These are phyloP conservation scores for Hyles vespertilio DNA, from an alignment of 1,140 invertebrate species.

Conservation along the genomic window DNA sequence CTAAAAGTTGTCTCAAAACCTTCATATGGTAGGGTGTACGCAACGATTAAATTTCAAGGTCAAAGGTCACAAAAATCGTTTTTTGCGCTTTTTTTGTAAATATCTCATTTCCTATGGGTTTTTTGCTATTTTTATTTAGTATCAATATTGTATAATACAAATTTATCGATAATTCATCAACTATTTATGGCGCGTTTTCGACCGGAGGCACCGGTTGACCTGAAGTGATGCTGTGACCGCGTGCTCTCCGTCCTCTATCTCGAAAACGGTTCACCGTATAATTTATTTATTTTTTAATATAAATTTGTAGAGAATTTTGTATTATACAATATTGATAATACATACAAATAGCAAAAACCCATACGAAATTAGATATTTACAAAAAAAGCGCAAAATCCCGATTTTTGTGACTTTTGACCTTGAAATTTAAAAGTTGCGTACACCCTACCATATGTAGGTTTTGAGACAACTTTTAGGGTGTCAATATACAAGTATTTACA, in stretches of 20 bases:
- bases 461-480: conserved; percentile 1
- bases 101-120: no score
- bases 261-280: conserved; percentile 1
- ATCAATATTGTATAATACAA: no score
- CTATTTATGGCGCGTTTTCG: background rate
- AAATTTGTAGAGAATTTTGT: conserved; percentile 10
- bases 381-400: background rate
- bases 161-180: no score
- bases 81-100: no score
- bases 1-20: no score
- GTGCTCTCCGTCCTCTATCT: conserved; percentile 2
- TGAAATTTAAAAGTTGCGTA: background rate
- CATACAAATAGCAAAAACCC: conserved; percentile 5
- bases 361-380: background rate
- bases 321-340: conserved; percentile 9
- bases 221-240: background rate
- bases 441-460: conserved; percentile 1
- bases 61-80: no score
- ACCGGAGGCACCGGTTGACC: background rate
- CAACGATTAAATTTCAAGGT: no score
- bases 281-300: conserved; percentile 12
- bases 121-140: no score
- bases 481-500: no score
- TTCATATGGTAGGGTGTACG: no score
- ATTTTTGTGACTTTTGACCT: conserved; percentile 10